Base-by-base conservation (phyloP, 2,797 vertebrate genomes). In the Choloepus didactylus region DNA sequence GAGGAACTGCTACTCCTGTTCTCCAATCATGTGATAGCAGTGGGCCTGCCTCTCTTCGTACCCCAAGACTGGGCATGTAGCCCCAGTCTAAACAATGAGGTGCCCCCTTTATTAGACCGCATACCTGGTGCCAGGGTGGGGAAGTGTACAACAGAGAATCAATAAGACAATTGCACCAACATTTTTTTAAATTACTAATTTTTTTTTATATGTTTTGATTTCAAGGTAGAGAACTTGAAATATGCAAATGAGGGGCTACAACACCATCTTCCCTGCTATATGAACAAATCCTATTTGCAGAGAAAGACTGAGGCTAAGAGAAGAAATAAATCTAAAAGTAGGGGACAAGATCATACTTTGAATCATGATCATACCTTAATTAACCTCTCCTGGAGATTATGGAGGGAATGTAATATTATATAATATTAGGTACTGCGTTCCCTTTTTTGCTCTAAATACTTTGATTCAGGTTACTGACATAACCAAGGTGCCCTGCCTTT, bases 401-500 rank as follows among this genome's bases (percentile, higher is more conserved):
- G 4, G 9, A 66, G 14, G 41, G 29, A 70, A 16, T 73, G 46
- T 29, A 51, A 29, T 23, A 62, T 27, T 9, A 64, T 31, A 66
- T 15, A 66, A 72, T 44, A 72, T 80, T 70, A 44, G 38, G 15
- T 35, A 76, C 73, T 31, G 25, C 2, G 25, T 60, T 75, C 15
- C 35, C 31, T 72, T 76, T 92, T 77, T 41, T 38, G 12, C 69
- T 87, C 66, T n/a, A 84, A 21, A 14, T 64, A 59, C 54, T 25
- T 59, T 81, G 59, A 67, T 92, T 62, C 88, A 35, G n/a, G 54
- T 88, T 77, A 59, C 23, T 90, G 69, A 84, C 19, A 73, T 69
- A 88, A 95, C 44, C 56, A 87, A 89, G 92, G 15, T 73, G 11
- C 31, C 54, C 92, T 91, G 83, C 82, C n/a, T 85, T 91, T 82